These are phyloP conservation scores for Rhagoletis pomonella DNA, from an alignment of 1,140 invertebrate species.

Conservation along the genomic window DNA sequence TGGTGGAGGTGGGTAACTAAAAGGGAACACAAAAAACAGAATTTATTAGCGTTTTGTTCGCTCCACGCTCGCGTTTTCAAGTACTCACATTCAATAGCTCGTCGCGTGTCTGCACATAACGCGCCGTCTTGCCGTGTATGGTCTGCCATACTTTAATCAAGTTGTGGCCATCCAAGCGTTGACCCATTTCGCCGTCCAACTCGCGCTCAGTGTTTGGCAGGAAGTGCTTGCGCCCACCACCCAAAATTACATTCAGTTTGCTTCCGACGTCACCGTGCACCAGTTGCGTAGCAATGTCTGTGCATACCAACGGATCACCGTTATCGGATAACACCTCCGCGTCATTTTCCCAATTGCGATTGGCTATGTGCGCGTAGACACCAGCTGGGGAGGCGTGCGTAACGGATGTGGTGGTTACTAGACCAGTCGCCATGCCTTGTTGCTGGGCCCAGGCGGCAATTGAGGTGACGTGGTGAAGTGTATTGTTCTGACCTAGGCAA, in stretches of 20 bases:
- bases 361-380: slow-evolving; percentile 83
- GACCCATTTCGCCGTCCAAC: slow-evolving; percentile 74
- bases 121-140: slow-evolving; percentile 69
- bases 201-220: slow-evolving; percentile 74
- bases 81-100: slow-evolving; percentile 72
- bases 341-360: slow-evolving; percentile 87
- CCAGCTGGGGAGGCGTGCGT: slow-evolving; percentile 87
- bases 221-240: slow-evolving; percentile 84
- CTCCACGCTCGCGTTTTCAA: slow-evolving; percentile 58
- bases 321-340: slow-evolving; percentile 75
- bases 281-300: slow-evolving; percentile 85
- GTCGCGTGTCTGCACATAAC: slow-evolving; percentile 81
- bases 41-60: background rate
- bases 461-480: slow-evolving; percentile 77
- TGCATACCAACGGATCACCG: slow-evolving; percentile 75
- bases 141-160: slow-evolving; percentile 83
- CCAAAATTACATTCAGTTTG: slow-evolving; percentile 81
- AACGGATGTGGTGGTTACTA: slow-evolving; percentile 86
- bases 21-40: background rate
- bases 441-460: slow-evolving; percentile 83
- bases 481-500: slow-evolving; percentile 76
- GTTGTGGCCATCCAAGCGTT: slow-evolving; percentile 81
- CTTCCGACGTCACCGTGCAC: slow-evolving; percentile 80
- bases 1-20: slow-evolving; percentile 67
- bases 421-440: slow-evolving; percentile 79